Base-by-base conservation (phyloP, 2,888 invertebrate species). In the Scrobipalpa atriplicella region DNA sequence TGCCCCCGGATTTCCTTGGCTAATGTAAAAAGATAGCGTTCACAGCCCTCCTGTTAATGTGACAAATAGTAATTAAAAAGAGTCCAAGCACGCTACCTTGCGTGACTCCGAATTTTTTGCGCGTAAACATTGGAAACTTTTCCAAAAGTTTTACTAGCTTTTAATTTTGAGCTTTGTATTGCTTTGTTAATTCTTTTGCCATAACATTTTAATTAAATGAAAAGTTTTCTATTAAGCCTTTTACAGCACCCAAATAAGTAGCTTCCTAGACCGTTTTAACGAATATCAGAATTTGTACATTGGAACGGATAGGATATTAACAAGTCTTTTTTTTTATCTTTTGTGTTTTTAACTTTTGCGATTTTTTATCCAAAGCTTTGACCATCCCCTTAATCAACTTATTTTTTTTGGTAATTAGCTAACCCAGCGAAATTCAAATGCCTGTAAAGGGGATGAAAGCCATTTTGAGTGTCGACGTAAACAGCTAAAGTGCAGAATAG, bases 21-120 rank as follows among this genome's bases (percentile, higher is more conserved):
- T 39, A 18, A 39, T 60, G 29, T 21, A n/a, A 3, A 36, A 21
- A 54, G 54, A 64, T 64, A 64, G 52, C 38, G 41, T n/a, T 47
- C 19, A 29, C 52, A n/a, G 36, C 21, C 64, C 38, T 38, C 38
- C 56, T 19, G 39, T 21, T 61, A 78, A 80, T 81, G 78, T 78
- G 77, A 79, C 79, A 78, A 77, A 75, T 67, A 67, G 68, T 78
- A 78, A 80, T 80, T 81, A 78, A 77, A 78, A 64, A 75, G 71
- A 65, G 67, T 64, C 66, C 69, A 69, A 75, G 73, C 83, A 83
- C 81, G 83, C 71, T 64, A 80, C 68, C 61, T 82, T 64, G 82
- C 83, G 81, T 83, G 82, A 65, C 69, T 68, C 67, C 68, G 62
- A 69, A 62, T 67, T 72, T 73, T 72, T 70, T 68, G 69, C 66